Percentiles rank a stretch among this genome's conserved stretches.
phyloP scores from a whole-genome alignment of 2,113 vertebrate species.

The Catharus bicknelli region DNA sequence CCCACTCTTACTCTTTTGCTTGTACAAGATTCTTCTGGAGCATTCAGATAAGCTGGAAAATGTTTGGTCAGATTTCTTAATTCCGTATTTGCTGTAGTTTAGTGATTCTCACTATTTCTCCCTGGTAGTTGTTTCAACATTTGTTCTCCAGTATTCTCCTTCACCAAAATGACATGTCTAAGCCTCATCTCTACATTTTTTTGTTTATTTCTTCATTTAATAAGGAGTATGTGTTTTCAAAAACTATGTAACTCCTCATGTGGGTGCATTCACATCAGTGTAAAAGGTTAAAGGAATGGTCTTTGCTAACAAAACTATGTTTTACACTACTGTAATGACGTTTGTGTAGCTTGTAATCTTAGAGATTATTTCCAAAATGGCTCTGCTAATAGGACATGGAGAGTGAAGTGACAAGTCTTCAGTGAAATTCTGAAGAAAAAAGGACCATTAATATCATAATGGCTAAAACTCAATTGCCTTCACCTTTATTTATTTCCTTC shows the following conservation, averaged over 20 bases:
- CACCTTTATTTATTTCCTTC: neutral
- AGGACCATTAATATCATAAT: neutral
- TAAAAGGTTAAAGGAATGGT: neutral
- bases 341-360: neutral
- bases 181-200: neutral
- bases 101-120: neutral
- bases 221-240: neutral
- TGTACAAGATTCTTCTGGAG: neutral
- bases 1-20: neutral
- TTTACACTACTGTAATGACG: neutral
- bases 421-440: slow-evolving; percentile 5
- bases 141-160: neutral
- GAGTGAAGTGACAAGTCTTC: neutral
- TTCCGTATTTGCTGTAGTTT: neutral
- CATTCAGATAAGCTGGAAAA: neutral
- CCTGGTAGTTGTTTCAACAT: neutral
- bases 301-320: neutral
- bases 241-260: neutral
- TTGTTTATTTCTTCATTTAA: neutral
- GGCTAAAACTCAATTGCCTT: neutral
- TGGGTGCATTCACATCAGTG: neutral
- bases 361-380: neutral
- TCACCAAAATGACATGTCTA: neutral
- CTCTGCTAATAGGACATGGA: neutral
- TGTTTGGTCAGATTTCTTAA: neutral